phyloP scores from a whole-genome alignment of 2,797 vertebrate species.

The Falco naumanni region DNA sequence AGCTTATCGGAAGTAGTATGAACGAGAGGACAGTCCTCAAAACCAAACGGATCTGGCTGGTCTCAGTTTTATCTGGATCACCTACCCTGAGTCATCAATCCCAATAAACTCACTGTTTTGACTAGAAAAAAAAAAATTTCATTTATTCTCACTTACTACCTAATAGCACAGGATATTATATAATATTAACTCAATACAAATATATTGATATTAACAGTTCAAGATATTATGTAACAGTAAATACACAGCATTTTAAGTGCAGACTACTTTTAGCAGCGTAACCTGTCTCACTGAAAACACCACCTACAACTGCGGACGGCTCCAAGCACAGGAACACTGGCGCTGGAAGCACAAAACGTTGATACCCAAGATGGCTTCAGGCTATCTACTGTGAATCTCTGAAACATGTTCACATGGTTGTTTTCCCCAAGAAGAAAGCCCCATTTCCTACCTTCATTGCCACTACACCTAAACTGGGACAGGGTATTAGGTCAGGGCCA shows the following conservation, averaged over 20 bases:
- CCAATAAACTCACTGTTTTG: neutral
- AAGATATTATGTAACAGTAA: neutral
- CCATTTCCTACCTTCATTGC: neutral
- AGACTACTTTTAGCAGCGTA: neutral
- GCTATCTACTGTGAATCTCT: neutral
- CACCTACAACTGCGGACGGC: neutral
- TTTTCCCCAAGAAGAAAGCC: neutral
- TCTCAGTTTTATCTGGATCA: neutral
- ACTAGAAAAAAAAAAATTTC: neutral
- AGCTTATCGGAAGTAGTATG: neutral
- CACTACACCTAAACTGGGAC: neutral
- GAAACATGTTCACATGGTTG: neutral
- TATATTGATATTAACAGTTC: neutral
- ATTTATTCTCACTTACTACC: neutral
- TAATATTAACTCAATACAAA: neutral
- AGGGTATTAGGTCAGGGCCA: neutral
- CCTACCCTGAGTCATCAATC: neutral
- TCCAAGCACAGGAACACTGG: rapidly evolving
- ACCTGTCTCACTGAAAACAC: neutral
- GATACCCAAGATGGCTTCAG: neutral
- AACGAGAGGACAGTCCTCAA: neutral
- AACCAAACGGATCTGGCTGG: neutral
- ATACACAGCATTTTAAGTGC: conserved; percentile 25
- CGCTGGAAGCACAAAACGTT: neutral
- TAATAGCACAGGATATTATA: neutral